Conservation (phyloP, 2,888 invertebrate genomes). For the Dastarcus helophoroides region DNA sequence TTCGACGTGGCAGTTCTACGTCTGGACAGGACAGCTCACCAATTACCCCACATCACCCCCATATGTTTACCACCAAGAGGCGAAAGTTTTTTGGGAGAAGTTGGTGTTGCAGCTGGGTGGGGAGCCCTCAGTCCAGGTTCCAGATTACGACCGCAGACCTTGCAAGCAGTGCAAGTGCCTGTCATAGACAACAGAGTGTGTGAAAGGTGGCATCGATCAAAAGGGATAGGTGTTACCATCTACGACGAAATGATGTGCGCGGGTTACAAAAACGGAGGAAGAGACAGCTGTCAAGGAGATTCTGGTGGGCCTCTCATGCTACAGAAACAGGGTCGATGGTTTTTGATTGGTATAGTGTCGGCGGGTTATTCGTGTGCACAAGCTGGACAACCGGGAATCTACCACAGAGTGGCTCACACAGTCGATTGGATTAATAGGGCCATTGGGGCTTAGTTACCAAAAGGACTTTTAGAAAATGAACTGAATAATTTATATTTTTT, state of each 20-base stretch:
- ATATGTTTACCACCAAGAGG: slow-evolving; percentile 86
- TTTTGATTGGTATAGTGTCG: slow-evolving; percentile 72
- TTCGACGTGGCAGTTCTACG: slow-evolving; percentile 86
- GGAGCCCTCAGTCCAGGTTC: slow-evolving; percentile 79
- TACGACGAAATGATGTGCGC: slow-evolving; percentile 95
- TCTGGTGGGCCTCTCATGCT: slow-evolving; percentile 86
- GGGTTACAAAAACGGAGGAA: slow-evolving; percentile 79
- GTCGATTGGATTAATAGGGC: slow-evolving; percentile 82
- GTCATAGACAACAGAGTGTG: slow-evolving; percentile 79
- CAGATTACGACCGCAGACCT: slow-evolving; percentile 72
- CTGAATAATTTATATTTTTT: no score
- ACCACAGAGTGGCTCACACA: slow-evolving; percentile 77
- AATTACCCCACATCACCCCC: slow-evolving; percentile 82
- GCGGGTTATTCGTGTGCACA: slow-evolving; percentile 92
- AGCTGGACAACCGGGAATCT: slow-evolving; percentile 86
- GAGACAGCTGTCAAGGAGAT: slow-evolving; percentile 69
- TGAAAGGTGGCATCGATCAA: slow-evolving; percentile 57
- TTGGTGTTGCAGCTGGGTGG: slow-evolving; percentile 90
- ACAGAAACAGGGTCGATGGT: slow-evolving; percentile 79
- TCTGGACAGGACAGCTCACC: slow-evolving; percentile 79
- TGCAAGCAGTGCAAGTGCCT: slow-evolving; percentile 86
- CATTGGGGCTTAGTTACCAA: slow-evolving; percentile 46
- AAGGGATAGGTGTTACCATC: slow-evolving; percentile 79
- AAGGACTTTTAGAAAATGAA: no score
- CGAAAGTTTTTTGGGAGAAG: slow-evolving; percentile 80